A percentile compares a stretch with the other conserved stretches of the same genome.
These are phyloP conservation scores for Sarcophaga subvicina DNA, from an alignment of 2,888 invertebrate species.

Conservation along the genomic window DNA sequence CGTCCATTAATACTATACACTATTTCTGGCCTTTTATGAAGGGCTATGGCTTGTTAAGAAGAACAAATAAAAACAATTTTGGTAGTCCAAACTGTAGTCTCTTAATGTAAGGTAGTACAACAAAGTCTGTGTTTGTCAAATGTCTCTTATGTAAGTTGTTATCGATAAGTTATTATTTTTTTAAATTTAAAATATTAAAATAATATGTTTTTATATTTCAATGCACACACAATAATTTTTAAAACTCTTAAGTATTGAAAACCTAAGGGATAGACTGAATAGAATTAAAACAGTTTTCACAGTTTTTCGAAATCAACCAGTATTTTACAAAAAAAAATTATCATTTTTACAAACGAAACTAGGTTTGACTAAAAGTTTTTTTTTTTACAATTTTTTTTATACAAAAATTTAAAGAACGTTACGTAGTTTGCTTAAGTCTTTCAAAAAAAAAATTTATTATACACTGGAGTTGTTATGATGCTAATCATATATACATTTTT, in stretches of 20 bases:
- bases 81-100: too few relatives aligned
- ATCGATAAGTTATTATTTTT: too few relatives aligned
- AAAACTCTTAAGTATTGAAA: conserved; percentile 75
- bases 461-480: conserved; percentile 22
- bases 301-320: conserved; percentile 74
- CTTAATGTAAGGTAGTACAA: too few relatives aligned
- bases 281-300: conserved; percentile 79
- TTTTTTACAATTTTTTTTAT: background rate
- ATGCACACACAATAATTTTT: conserved; percentile 76
- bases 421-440: conserved; percentile 13
- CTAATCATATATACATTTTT: conserved; percentile 33
- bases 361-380: background rate
- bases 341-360: background rate
- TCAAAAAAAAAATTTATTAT: conserved; percentile 18
- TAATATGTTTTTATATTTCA: background rate
- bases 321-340: background rate
- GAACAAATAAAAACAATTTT: too few relatives aligned
- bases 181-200: too few relatives aligned
- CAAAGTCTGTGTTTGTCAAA: too few relatives aligned
- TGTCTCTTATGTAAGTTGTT: too few relatives aligned
- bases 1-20: too few relatives aligned
- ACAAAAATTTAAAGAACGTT: background rate
- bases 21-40: too few relatives aligned
- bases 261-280: background rate
- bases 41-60: too few relatives aligned